These are phyloP conservation scores for Camelus bactrianus DNA, from an alignment of 2,113 vertebrate genomes.

Conservation along the genomic window DNA sequence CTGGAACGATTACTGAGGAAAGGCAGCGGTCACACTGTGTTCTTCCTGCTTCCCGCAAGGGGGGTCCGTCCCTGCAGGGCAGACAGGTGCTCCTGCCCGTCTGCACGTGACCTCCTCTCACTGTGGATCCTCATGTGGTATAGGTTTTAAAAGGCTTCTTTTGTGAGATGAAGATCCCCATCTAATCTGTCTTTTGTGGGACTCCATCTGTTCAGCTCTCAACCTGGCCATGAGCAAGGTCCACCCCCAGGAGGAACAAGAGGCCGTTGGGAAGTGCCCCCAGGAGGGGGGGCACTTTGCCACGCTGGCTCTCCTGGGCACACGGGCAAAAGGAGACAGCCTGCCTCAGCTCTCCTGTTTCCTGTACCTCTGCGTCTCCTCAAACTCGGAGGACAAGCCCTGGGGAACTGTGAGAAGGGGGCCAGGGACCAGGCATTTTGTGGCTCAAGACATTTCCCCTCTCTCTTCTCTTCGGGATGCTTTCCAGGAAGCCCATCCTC, in stretches of 20 bases:
- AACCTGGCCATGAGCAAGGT: background rate
- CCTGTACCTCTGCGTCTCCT: background rate
- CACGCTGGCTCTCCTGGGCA: fast-evolving
- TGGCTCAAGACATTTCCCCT: background rate
- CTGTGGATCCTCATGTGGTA: fast-evolving
- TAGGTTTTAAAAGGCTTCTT: background rate
- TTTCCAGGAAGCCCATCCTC: background rate
- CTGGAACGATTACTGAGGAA: background rate
- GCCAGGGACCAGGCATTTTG: background rate
- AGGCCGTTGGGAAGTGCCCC: background rate
- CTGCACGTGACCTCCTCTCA: fast-evolving
- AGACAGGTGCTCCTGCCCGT: background rate
- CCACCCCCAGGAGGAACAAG: background rate
- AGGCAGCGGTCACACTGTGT: background rate
- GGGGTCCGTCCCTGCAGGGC: background rate
- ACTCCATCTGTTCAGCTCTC: background rate
- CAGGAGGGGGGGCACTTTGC: too few relatives aligned
- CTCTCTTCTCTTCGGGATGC: background rate
- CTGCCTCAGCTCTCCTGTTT: background rate
- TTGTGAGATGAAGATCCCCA: background rate
- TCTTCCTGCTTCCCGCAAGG: fast-evolving
- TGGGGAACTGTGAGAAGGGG: background rate
- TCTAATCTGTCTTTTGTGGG: background rate
- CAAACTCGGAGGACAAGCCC: background rate
- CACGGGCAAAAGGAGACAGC: background rate